These are phyloP conservation scores for Athetis lepigone DNA, from an alignment of 2,888 invertebrate genomes.

Conservation along the genomic window DNA sequence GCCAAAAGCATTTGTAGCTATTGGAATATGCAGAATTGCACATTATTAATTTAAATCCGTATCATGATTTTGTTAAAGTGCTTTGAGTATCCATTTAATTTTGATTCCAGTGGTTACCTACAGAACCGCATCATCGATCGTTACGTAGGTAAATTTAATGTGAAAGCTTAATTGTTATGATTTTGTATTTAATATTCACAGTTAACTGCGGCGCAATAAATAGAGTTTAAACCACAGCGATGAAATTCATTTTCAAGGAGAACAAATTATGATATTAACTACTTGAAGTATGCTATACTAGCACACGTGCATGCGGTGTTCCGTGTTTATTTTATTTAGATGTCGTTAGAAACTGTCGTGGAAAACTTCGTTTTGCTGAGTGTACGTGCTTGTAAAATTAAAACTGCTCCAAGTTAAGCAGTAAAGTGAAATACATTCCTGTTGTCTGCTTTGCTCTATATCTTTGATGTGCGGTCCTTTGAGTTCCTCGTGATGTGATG, in stretches of 20 bases:
- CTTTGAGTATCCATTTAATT: conserved; percentile 15
- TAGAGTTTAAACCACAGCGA: conserved; percentile 1
- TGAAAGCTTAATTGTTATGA: conserved; percentile 10
- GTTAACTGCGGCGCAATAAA: neutral
- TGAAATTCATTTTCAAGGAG: neutral
- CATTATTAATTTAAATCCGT: conserved; percentile 46
- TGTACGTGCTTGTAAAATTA: neutral
- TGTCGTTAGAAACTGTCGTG: neutral
- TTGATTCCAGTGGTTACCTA: conserved; percentile 21
- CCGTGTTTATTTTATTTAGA: neutral
- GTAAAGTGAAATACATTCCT: neutral
- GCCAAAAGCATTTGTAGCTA: conserved; percentile 66
- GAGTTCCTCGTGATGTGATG: neutral
- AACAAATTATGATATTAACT: conserved; percentile 9
- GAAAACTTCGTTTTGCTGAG: neutral
- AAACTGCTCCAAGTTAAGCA: neutral
- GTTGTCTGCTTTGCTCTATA: neutral
- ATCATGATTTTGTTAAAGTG: conserved; percentile 21
- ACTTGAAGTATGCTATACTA: neutral
- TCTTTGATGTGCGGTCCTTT: neutral
- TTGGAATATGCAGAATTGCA: conserved; percentile 61
- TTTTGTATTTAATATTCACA: conserved; percentile 22
- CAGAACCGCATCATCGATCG: neutral
- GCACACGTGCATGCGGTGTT: neutral
- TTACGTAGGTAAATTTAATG: neutral